Base-by-base conservation (phyloP, 2,888 invertebrate species). In the Synergus itoensis region DNA sequence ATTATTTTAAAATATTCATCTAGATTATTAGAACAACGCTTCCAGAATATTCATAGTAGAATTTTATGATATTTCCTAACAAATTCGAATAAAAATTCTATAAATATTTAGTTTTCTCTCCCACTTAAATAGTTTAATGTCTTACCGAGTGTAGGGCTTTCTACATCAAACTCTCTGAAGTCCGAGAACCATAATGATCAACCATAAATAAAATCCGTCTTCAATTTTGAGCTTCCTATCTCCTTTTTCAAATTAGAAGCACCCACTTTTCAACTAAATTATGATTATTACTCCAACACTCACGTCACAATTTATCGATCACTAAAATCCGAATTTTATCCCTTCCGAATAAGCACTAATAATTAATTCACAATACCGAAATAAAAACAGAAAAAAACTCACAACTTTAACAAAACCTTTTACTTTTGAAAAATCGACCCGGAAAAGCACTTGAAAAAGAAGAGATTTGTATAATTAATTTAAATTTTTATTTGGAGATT, bases 81-180 rank as follows among this genome's bases (percentile, higher is more conserved):
- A 48, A 45, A 45, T 14, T 16, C 0, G 4, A 45, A 45, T 45
- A 14, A 45, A 16, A 5, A 45, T 16, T 45, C 45, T 45, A 4
- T 45, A 45, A 28, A 28, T 28, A 28, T 28, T 28, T 0, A 28
- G 28, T 28, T 28, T 28, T 28, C 28, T 28, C 28, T 28, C 28
- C 28, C 28, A 3, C 28, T 28, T 28, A 28, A 28, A 28, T 28
- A 28, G 28, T 28, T 28, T 36, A 73, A 28, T 73, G 36, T 3
- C 45, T 48, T 73, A 73, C 69, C 69, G 36, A 45, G 48, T 53
- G 36, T 36, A 36, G 28, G 28, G 48, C 69, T 53, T 53, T 48
- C 69, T 53, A 73, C 69, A 73, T 73, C 28, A 73, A 73, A 69
- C 1, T 45, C 43, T 12, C 1, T 43, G 14, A 67, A 73, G 36